These are phyloP conservation scores for Tiliacea aurago DNA, from an alignment of 2,888 invertebrate species.

Conservation along the genomic window DNA sequence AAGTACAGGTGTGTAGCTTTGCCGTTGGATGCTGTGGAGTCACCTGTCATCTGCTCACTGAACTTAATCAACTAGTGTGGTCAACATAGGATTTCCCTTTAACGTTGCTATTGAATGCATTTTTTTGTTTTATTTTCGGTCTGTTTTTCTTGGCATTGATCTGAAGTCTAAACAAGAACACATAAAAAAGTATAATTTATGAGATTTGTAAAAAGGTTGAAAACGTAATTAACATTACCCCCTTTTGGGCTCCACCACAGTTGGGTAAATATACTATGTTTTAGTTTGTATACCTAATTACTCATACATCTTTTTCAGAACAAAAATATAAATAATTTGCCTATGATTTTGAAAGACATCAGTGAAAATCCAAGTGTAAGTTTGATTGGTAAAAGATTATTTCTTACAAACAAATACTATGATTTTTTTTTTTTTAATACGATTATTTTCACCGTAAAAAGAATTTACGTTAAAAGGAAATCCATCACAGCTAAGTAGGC, in stretches of 20 bases:
- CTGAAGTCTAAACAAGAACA: neutral
- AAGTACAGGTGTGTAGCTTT: neutral
- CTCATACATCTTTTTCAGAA: constrained; percentile 6
- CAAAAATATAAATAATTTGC: neutral
- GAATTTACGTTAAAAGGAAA: too few species aligned
- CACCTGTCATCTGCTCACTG: neutral
- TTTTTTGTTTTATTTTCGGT: neutral
- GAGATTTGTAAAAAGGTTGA: neutral
- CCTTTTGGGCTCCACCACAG: neutral
- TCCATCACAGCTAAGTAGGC: too few species aligned
- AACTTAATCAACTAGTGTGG: too few species aligned
- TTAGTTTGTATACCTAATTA: neutral
- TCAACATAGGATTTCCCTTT: neutral
- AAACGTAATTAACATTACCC: neutral
- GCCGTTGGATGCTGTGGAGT: neutral
- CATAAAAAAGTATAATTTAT: neutral
- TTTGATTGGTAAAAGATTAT: neutral
- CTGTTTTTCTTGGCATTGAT: neutral
- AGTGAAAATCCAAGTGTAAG: constrained; percentile 16
- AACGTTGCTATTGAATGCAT: neutral
- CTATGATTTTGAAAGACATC: neutral
- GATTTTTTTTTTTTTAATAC: too few species aligned
- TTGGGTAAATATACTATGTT: neutral
- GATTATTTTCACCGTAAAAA: too few species aligned
- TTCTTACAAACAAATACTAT: neutral